A percentile compares a stretch with the other conserved stretches of the same genome.
Evolutionary conservation across 2,888 invertebrate species (phyloP).

Genomic region (Hedychridium roseum): DNA sequence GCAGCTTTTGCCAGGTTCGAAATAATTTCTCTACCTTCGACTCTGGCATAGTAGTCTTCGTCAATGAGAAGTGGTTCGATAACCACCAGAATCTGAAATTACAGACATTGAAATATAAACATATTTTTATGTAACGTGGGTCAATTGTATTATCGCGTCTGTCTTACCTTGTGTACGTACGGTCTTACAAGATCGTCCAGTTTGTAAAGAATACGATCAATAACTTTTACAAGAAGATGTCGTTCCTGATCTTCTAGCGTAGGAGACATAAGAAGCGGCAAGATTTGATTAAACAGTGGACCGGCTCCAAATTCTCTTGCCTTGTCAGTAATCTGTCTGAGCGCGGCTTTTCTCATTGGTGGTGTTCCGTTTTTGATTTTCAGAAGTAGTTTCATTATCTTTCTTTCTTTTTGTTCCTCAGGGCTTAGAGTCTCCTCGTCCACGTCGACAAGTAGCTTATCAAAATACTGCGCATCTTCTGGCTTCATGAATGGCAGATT

Average conservation of each 20-base stretch:
- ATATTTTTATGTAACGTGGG: neutral
- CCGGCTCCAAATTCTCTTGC: conserved; percentile 98
- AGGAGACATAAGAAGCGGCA: conserved; percentile 99
- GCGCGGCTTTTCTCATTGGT: conserved; percentile 97
- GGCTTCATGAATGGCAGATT: conserved; percentile 99
- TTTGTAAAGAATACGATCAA: conserved; percentile 97
- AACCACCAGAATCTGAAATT: conserved; percentile 88
- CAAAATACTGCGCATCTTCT: conserved; percentile 97
- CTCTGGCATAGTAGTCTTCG: conserved; percentile 99
- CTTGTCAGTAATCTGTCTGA: conserved; percentile 98
- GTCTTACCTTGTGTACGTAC: conserved; percentile 91
- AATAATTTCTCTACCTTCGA: conserved; percentile 99
- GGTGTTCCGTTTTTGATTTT: conserved; percentile 99
- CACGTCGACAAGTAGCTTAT: conserved; percentile 96
- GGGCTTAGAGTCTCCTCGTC: conserved; percentile 95
- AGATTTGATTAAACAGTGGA: conserved; percentile 97
- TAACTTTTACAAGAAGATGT: conserved; percentile 97
- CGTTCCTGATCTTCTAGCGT: conserved; percentile 99
- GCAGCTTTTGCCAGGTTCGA: conserved; percentile 99
- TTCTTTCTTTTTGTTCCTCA: conserved; percentile 97
- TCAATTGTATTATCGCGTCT: conserved; percentile 1
- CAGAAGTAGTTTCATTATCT: conserved; percentile 97
- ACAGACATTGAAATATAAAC: neutral
- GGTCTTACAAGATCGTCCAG: conserved; percentile 98
- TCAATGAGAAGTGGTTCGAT: conserved; percentile 98